A percentile compares a stretch with the other conserved stretches of the same genome.
Evolutionary conservation across 2,113 vertebrate species (phyloP).

Genomic region (Leptocoma aspasia): DNA sequence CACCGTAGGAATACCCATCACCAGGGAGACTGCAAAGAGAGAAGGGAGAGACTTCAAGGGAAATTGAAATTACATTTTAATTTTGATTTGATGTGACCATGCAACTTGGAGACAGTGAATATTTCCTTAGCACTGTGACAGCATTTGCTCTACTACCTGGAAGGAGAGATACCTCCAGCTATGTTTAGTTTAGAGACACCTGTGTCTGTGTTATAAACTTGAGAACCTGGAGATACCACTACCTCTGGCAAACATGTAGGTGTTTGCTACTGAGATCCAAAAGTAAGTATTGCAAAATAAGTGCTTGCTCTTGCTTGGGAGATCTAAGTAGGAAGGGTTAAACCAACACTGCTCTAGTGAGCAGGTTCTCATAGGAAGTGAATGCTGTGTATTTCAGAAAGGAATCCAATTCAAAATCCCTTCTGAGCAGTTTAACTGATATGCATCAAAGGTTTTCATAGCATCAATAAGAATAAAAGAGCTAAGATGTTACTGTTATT

Average conservation of each 20-base stretch:
- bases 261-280: not conserved
- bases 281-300: not conserved
- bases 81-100: not conserved
- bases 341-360: not conserved
- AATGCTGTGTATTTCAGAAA: not conserved
- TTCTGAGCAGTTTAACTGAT: not conserved
- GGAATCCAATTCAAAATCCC: not conserved
- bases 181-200: not conserved
- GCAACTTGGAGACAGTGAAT: not conserved
- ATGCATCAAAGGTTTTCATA: not conserved
- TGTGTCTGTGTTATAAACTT: not conserved
- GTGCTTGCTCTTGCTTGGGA: too few species aligned
- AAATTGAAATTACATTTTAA: not conserved
- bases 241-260: not conserved
- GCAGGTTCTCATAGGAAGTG: not conserved
- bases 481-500: not conserved
- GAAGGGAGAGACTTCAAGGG: too few species aligned
- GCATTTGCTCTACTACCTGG: not conserved
- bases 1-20: constrained; percentile 86
- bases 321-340: too few species aligned
- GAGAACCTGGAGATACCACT: not conserved
- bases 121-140: not conserved
- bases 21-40: constrained; percentile 79
- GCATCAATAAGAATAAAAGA: not conserved
- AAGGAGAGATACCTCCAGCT: not conserved